Percentiles rank a stretch among this genome's conserved stretches.
These are phyloP conservation scores for Latheticus oryzae DNA, from an alignment of 2,888 invertebrate species.

Conservation along the genomic window DNA sequence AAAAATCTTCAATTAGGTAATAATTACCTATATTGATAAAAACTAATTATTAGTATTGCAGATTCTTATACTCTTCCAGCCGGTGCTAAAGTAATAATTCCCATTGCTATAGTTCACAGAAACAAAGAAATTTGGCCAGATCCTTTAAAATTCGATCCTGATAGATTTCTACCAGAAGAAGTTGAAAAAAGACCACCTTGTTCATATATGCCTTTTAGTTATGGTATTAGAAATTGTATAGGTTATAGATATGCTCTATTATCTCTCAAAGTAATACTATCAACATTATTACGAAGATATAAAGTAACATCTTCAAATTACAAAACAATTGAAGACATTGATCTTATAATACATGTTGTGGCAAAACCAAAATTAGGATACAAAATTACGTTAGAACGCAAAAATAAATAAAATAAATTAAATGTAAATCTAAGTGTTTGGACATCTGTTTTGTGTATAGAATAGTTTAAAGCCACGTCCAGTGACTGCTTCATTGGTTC, in stretches of 20 bases:
- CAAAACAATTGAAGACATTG: background rate
- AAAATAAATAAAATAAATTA: slow-evolving; percentile 2
- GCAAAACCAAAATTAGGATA: background rate
- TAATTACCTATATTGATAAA: no score
- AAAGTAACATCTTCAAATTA: slow-evolving; percentile 12
- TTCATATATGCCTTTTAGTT: slow-evolving; percentile 19
- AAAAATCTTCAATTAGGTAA: slow-evolving; percentile 9
- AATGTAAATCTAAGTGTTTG: background rate
- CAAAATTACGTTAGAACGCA: background rate
- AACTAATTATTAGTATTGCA: background rate
- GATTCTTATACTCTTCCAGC: slow-evolving; percentile 4
- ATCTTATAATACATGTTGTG: background rate
- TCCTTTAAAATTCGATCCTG: slow-evolving; percentile 9
- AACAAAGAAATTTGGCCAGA: slow-evolving; percentile 7
- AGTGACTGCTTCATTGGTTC: slow-evolving; percentile 73
- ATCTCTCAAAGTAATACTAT: slow-evolving; percentile 16
- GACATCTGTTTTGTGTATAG: slow-evolving; percentile 77
- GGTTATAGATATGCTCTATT: slow-evolving; percentile 17
- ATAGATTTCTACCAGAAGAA: slow-evolving; percentile 14
- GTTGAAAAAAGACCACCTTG: slow-evolving; percentile 8
- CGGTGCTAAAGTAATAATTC: slow-evolving; percentile 5
- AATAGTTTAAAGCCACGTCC: slow-evolving; percentile 78
- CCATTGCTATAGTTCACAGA: slow-evolving; percentile 12
- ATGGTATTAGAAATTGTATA: slow-evolving; percentile 14
- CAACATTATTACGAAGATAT: slow-evolving; percentile 11